Evolutionary conservation across 2,113 vertebrate species (phyloP), one percentile per base, ranked within the genome.

Genomic region (Semnornis frantzii): DNA sequence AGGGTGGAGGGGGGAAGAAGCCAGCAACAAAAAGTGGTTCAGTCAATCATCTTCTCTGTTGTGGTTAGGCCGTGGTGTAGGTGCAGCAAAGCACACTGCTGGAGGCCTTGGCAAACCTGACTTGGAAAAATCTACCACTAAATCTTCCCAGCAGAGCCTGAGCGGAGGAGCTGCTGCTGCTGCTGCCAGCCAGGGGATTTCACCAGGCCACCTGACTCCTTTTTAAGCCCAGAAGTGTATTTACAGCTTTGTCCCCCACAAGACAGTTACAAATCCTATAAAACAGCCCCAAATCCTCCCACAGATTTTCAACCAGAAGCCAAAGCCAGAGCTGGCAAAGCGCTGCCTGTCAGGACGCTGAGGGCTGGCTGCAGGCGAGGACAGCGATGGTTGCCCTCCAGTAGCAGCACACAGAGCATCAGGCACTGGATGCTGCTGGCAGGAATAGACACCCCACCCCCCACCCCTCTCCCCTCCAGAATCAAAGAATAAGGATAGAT

Each of bases 141-240:
- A 95, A 95, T 44, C 86, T 79, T 76, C 25, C 33, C 33, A 28
- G 28, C 69, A 71, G 63, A 87, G 62, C 31, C 59, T 0, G 0
- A 50, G 10, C 42, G 62, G 71, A 80, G 89, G 52, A 91, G 82
- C 59, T 88, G 83, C 31, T 87, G 15, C 17, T 74, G 91, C 31
- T 87, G 15, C 17, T 74, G 91, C 55, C 71, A 89, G 52, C 76
- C 25, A 7, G 9, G 44, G 66, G 73, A 63, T 91, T 93, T 84
- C 87, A 85, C 44, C 63, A 71, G 72, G 78, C 34, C 63, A 77
- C 37, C 87, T 69, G 66, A 79, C 73, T 94, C 70, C 27, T 84
- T 46, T 68, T 33, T 18, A 92, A 71, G 44, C 42, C 81, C 84
- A 55, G 59, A 55, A 55, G 8, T 60, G 24, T 62, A 73, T 81